Conservation (phyloP, 2,113 vertebrate species). For the Aldabrachelys gigantea region DNA sequence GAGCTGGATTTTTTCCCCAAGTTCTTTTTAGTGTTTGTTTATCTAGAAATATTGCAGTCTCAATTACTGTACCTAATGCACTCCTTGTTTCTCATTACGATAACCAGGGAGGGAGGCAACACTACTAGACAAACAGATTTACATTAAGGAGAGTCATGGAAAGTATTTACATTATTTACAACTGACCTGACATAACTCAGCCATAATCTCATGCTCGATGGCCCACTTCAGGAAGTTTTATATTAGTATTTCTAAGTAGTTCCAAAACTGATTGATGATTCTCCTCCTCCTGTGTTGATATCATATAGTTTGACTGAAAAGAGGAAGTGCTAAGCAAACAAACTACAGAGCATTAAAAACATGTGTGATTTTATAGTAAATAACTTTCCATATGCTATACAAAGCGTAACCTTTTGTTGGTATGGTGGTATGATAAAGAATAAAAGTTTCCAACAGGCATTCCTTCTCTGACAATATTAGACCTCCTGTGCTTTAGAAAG, state of each 20-base stretch:
- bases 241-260: background rate
- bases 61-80: background rate
- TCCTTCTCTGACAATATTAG: background rate
- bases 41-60: background rate
- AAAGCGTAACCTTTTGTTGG: background rate
- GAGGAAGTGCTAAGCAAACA: rapidly evolving
- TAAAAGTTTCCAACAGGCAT: background rate
- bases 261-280: rapidly evolving
- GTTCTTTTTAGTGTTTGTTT: background rate
- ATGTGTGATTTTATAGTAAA: background rate
- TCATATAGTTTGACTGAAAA: background rate
- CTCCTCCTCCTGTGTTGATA: background rate
- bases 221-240: background rate
- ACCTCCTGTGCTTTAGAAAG: background rate
- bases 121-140: background rate
- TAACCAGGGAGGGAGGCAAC: background rate
- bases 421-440: background rate
- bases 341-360: background rate
- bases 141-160: background rate
- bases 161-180: background rate
- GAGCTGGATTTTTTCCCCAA: background rate
- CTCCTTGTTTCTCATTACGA: background rate
- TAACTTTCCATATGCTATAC: background rate
- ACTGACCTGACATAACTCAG: background rate
- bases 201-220: background rate